Evolutionary conservation across 2,797 vertebrate genomes (phyloP).

Genomic region (Nothura maculosa): DNA sequence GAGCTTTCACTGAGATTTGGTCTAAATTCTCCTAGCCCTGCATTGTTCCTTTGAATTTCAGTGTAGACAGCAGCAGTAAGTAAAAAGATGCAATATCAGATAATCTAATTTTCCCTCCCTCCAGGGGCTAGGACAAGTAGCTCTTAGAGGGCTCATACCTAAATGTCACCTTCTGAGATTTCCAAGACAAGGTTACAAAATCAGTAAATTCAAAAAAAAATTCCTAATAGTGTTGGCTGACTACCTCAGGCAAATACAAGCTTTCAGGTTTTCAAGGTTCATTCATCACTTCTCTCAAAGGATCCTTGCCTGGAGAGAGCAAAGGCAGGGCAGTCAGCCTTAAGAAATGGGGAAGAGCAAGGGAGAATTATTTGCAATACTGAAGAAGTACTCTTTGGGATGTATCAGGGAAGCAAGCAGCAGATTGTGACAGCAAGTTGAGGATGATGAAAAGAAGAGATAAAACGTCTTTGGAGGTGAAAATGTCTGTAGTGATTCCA

Average conservation of each 20-base stretch:
- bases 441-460: neutral
- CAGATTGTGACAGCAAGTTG: neutral
- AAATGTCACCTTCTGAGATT: neutral
- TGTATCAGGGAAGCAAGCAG: neutral
- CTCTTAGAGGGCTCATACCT: neutral
- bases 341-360: neutral
- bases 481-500: neutral
- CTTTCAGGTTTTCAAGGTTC: neutral
- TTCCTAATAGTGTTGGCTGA: neutral
- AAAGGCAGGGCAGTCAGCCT: neutral
- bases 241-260: neutral
- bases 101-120: neutral
- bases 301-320: neutral
- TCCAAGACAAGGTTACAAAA: neutral
- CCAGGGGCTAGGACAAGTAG: neutral
- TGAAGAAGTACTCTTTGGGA: neutral
- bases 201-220: neutral
- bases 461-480: neutral
- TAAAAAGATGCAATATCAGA: neutral
- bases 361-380: neutral
- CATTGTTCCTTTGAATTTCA: neutral
- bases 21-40: neutral
- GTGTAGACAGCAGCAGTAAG: neutral
- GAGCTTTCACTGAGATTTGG: neutral
- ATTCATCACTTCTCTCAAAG: neutral